A percentile compares a stretch with the other conserved stretches of the same genome.
Evolutionary conservation across 2,113 vertebrate species (phyloP).

Genomic region (Cyphomyrus plagiostoma): DNA sequence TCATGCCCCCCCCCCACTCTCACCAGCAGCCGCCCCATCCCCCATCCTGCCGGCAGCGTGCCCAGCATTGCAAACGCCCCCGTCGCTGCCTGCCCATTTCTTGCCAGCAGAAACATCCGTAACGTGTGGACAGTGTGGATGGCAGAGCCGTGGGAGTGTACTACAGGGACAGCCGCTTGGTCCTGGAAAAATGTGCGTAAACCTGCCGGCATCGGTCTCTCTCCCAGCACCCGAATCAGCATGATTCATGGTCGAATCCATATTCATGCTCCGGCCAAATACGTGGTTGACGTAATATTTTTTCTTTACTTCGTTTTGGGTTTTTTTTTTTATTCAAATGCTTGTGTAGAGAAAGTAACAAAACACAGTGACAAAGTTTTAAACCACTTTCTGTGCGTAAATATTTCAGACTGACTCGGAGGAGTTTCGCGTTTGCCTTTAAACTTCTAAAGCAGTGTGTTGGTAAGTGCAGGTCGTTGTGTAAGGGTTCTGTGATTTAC

Average conservation of each 20-base stretch:
- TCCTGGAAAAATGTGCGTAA: background rate
- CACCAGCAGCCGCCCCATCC: background rate
- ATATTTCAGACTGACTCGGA: background rate
- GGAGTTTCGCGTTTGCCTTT: background rate
- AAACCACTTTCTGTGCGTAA: background rate
- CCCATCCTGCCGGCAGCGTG: background rate
- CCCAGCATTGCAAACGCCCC: background rate
- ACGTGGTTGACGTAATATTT: background rate
- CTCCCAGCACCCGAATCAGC: background rate
- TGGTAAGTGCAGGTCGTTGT: background rate
- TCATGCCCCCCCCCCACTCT: background rate
- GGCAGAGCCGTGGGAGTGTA: background rate
- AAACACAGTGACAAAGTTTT: background rate
- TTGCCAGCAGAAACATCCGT: background rate
- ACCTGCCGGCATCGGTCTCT: background rate
- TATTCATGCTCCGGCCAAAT: background rate
- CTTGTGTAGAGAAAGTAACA: background rate
- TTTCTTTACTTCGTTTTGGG: background rate
- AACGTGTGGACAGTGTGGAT: background rate
- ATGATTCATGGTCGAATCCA: background rate
- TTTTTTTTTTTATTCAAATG: background rate
- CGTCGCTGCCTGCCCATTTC: background rate
- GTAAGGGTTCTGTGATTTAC: background rate
- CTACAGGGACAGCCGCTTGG: background rate
- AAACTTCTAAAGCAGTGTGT: background rate